Evolutionary conservation across 2,888 invertebrate species (phyloP).

Genomic region (Lasioglossum marginatum): DNA sequence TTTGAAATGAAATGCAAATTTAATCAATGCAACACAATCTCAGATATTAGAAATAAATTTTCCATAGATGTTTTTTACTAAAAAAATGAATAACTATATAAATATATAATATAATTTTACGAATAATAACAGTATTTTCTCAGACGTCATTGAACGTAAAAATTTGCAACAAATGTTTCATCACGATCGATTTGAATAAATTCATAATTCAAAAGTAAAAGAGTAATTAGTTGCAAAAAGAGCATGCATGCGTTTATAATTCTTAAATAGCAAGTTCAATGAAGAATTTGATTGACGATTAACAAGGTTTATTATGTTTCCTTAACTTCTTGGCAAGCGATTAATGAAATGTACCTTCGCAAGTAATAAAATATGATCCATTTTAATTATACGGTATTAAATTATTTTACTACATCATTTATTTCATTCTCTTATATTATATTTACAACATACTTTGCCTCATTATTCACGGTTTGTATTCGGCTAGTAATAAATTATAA

Average conservation of each 20-base stretch:
- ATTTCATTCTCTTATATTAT: slow-evolving; percentile 65
- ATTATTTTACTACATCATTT: slow-evolving; percentile 66
- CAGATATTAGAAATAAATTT: background rate
- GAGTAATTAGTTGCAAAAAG: no score
- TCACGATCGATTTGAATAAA: background rate
- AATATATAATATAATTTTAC: background rate
- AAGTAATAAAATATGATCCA: slow-evolving; percentile 69
- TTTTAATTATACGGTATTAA: slow-evolving; percentile 59
- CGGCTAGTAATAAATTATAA: slow-evolving; percentile 81
- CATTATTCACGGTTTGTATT: slow-evolving; percentile 65
- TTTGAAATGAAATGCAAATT: background rate
- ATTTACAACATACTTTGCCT: slow-evolving; percentile 66
- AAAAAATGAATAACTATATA: background rate
- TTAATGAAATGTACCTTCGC: slow-evolving; percentile 46
- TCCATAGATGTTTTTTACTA: background rate
- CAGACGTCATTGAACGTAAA: background rate
- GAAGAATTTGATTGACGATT: slow-evolving; percentile 1
- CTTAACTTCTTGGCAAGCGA: background rate
- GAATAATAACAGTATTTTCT: background rate
- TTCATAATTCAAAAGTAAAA: background rate
- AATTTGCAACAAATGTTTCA: background rate
- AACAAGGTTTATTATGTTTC: background rate
- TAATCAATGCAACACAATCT: background rate
- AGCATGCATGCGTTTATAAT: background rate
- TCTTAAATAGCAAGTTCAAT: slow-evolving; percentile 22